Base-by-base conservation (phyloP, 2,797 vertebrate species). In the Knipowitschia caucasica region DNA sequence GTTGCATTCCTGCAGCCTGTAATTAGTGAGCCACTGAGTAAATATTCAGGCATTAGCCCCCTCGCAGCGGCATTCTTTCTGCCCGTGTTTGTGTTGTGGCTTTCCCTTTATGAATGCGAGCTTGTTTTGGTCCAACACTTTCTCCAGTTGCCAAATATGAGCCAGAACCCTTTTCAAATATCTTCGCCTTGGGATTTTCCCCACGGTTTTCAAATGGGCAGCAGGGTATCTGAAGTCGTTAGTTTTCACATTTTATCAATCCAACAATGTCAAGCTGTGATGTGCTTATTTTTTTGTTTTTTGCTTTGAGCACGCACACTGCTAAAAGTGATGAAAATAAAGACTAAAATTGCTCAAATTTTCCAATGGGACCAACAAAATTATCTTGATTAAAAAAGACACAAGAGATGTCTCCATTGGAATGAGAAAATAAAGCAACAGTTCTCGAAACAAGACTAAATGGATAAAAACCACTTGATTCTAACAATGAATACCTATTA, bases 11-110 rank as follows among this genome's bases (percentile, higher is more conserved):
- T 56, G 42, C 73, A 71, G 72, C 62, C 73, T 80, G 76, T 75
- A 78, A 86, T 86, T 83, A 83, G 76, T 49, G 68, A 64, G 40
- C 58, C 73, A 57, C 80, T 83, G 63, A 64, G 75, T 80, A 78
- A 79, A 84, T 83, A 84, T 75, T 71, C 75, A 52, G 71, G 59
- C 65, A 73, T 77, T 75, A 75, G 75, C 66, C 18, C 24, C 24
- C 36, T 40, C 1, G n/a, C 33, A 34, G 0, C 45, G 60, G 46
- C 42, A 57, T 62, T 42, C 36, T 49, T 38, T 21, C 33, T 21
- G 46, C 55, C 27, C 53, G 35, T 49, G 55, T 44, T 26, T 38
- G 29, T 64, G 64, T 3, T 51, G 50, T 64, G 56, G 56, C 51
- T 49, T 65, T 62, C 30, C 56, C 49, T 70, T 75, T 56, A 67